Evolutionary conservation across 1,140 invertebrate species (phyloP).

Genomic region (Atta colombica): DNA sequence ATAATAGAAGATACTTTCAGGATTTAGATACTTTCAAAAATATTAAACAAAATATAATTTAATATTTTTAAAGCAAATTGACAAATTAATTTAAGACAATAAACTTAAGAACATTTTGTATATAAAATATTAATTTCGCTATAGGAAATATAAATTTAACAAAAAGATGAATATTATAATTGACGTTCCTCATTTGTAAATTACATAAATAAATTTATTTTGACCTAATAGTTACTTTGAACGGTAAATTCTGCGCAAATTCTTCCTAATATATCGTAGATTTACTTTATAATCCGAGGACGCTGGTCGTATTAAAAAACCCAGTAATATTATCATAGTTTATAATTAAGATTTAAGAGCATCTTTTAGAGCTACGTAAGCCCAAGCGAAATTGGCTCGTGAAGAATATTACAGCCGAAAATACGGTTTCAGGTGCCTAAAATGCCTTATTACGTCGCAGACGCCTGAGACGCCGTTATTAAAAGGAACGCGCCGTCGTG

Average conservation of each 20-base stretch:
- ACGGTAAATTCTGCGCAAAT: conserved; percentile 44
- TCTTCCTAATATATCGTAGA: conserved; percentile 39
- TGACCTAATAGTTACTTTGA: conserved; percentile 26
- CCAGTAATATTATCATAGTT: conserved; percentile 45
- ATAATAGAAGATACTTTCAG: background rate
- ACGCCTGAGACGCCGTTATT: conserved; percentile 46
- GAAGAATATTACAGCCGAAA: conserved; percentile 60
- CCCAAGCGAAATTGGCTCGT: conserved; percentile 54
- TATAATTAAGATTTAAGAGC: conserved; percentile 64
- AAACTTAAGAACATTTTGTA: background rate
- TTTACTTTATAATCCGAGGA: conserved; percentile 47
- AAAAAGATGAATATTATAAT: background rate
- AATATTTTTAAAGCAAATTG: background rate
- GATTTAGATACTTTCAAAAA: too few species aligned
- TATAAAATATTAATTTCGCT: conserved; percentile 4
- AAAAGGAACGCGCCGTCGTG: conserved; percentile 51
- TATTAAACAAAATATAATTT: background rate
- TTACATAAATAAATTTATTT: conserved; percentile 45
- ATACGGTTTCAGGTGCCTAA: conserved; percentile 61
- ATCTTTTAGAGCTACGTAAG: conserved; percentile 52
- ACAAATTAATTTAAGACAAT: background rate
- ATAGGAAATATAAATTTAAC: background rate
- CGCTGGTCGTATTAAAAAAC: conserved; percentile 54
- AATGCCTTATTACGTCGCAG: conserved; percentile 53
- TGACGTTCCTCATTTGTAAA: background rate